These are phyloP conservation scores for Drosophila pectinifera DNA, from an alignment of 1,140 invertebrate species.

Conservation along the genomic window DNA sequence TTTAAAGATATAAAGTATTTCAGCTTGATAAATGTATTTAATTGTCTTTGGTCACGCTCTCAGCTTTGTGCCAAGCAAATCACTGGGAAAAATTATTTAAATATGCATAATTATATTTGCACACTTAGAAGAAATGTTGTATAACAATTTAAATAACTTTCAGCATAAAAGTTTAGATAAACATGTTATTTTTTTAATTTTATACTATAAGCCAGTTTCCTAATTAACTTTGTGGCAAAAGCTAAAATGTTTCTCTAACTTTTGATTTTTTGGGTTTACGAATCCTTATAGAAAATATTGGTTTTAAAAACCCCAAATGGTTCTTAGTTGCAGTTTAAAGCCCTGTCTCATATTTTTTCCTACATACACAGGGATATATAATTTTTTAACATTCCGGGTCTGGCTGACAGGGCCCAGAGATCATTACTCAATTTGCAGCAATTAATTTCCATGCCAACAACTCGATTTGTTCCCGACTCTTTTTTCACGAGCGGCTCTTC, in stretches of 20 bases:
- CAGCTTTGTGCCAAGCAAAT: too few relatives aligned
- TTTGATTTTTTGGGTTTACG: not conserved
- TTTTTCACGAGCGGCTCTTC: slow-evolving; percentile 7
- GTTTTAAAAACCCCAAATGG: not conserved
- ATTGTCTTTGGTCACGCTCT: too few relatives aligned
- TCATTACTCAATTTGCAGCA: slow-evolving; percentile 63
- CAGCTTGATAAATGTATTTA: too few relatives aligned
- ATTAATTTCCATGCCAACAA: slow-evolving; percentile 75
- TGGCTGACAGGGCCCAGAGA: slow-evolving; percentile 30
- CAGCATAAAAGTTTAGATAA: too few relatives aligned
- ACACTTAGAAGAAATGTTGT: too few relatives aligned
- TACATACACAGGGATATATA: too few relatives aligned
- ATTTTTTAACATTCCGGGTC: not conserved
- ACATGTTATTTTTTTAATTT: too few relatives aligned
- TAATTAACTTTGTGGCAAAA: not conserved
- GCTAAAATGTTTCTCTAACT: not conserved
- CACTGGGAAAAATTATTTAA: too few relatives aligned
- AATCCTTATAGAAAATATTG: not conserved
- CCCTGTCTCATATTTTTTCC: slow-evolving; percentile 5
- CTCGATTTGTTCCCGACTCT: slow-evolving; percentile 56
- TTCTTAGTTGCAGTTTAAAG: slow-evolving; percentile 32
- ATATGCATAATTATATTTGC: too few relatives aligned
- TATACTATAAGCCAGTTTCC: too few relatives aligned
- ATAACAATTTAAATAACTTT: too few relatives aligned
- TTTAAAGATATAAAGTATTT: too few relatives aligned